Percentiles rank a stretch among this genome's conserved stretches.
These are phyloP conservation scores for Leucozona laternaria DNA, from an alignment of 2,888 invertebrate genomes.

Conservation along the genomic window DNA sequence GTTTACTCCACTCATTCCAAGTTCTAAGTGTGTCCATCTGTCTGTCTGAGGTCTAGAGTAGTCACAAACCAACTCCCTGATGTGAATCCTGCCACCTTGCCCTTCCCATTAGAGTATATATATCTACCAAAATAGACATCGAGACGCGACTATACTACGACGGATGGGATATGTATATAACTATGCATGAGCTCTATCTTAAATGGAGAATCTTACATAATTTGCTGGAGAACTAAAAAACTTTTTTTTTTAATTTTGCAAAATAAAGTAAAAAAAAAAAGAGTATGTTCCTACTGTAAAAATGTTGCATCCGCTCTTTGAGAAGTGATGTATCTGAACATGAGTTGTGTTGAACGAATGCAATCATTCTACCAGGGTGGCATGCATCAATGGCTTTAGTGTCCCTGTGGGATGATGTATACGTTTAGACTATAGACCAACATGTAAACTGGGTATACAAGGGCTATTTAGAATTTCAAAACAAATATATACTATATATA, in stretches of 20 bases:
- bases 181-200: slow-evolving; percentile 43
- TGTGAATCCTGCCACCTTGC: neutral
- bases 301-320: slow-evolving; percentile 58
- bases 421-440: neutral
- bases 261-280: neutral
- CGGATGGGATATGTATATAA: slow-evolving; percentile 5
- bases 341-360: slow-evolving; percentile 26
- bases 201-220: slow-evolving; percentile 69
- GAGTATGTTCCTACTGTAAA: neutral
- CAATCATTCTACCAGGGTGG: slow-evolving; percentile 58
- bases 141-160: neutral
- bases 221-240: slow-evolving; percentile 63
- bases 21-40: slow-evolving; percentile 46
- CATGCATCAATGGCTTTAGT: slow-evolving; percentile 63
- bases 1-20: slow-evolving; percentile 45
- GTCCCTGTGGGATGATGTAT: slow-evolving; percentile 37
- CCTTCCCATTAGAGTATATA: neutral
- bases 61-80: slow-evolving; percentile 8
- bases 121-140: slow-evolving; percentile 3
- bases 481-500: neutral
- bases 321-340: slow-evolving; percentile 10
- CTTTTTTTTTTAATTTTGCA: slow-evolving; percentile 27
- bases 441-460: neutral
- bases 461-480: slow-evolving; percentile 17
- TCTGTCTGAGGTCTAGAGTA: slow-evolving; percentile 50